Evolutionary conservation across 1,140 invertebrate species (phyloP).

Genomic region (Drosophila kikkawai): DNA sequence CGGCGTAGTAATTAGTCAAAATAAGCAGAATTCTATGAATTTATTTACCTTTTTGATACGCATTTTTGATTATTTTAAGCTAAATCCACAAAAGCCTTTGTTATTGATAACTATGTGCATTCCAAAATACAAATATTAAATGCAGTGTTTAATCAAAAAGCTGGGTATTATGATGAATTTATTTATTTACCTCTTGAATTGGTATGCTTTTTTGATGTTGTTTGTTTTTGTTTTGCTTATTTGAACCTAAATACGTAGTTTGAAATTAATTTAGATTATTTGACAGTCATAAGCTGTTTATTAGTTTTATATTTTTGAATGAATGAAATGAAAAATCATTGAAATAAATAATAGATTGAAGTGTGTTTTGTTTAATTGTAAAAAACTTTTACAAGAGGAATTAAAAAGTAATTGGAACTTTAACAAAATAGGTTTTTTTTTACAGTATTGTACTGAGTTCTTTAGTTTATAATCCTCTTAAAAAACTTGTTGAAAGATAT

Average conservation of each 20-base stretch:
- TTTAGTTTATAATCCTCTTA: too few relatives aligned
- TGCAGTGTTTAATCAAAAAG: background rate
- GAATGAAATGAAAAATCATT: background rate
- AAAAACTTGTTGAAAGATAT: too few relatives aligned
- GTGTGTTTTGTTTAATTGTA: background rate
- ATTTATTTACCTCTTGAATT: background rate
- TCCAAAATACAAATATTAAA: background rate
- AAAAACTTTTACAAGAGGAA: background rate
- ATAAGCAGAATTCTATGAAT: constrained; percentile 1
- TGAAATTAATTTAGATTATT: background rate
- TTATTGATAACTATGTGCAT: background rate
- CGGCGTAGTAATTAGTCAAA: background rate
- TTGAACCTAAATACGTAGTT: background rate
- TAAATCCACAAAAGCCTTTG: background rate
- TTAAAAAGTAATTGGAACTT: background rate
- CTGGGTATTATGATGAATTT: constrained; percentile 2
- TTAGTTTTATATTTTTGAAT: background rate
- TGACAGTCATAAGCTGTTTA: background rate
- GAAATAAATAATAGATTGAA: background rate
- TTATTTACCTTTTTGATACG: background rate
- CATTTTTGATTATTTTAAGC: background rate
- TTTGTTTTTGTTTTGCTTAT: background rate
- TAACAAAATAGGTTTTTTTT: background rate
- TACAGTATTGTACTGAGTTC: background rate
- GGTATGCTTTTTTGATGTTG: background rate